These are phyloP conservation scores for Panzeria rudis DNA, from an alignment of 2,888 invertebrate species.

Conservation along the genomic window DNA sequence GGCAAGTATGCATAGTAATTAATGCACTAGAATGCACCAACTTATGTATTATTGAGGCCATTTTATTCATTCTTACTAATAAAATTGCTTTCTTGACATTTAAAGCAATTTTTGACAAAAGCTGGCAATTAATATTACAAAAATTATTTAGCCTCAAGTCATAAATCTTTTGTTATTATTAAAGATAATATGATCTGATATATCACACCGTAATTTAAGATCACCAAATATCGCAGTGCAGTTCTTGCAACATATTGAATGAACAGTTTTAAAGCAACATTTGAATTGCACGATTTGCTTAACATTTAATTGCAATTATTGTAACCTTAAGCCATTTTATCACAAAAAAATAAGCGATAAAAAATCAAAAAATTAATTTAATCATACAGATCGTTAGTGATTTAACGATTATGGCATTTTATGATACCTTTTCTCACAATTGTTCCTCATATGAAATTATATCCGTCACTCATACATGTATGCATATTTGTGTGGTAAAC, in stretches of 20 bases:
- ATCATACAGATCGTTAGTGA: conserved; percentile 43
- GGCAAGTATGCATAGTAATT: no score
- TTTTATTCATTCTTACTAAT: background rate
- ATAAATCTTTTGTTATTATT: conserved; percentile 7
- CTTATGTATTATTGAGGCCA: no score
- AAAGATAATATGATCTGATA: conserved; percentile 22
- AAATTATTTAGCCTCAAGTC: background rate
- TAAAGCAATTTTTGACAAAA: background rate
- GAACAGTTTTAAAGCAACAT: conserved; percentile 3
- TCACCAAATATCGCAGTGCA: background rate
- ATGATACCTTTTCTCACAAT: conserved; percentile 37
- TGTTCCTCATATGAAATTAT: conserved; percentile 14
- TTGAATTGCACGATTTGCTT: conserved; percentile 45
- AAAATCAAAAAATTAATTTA: conserved; percentile 16
- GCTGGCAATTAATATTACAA: conserved; percentile 20
- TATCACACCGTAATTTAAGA: conserved; percentile 38
- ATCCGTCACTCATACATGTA: background rate
- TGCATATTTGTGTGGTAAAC: background rate
- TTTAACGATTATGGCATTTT: conserved; percentile 45
- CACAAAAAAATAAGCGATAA: background rate
- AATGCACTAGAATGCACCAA: no score
- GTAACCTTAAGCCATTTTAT: conserved; percentile 56
- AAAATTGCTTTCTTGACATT: conserved; percentile 40
- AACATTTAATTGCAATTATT: conserved; percentile 60
- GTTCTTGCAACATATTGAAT: conserved; percentile 20